phyloP scores from a whole-genome alignment of 35 echinoderm and acorn worm genomes.

The Heliocidaris erythrogramma region DNA sequence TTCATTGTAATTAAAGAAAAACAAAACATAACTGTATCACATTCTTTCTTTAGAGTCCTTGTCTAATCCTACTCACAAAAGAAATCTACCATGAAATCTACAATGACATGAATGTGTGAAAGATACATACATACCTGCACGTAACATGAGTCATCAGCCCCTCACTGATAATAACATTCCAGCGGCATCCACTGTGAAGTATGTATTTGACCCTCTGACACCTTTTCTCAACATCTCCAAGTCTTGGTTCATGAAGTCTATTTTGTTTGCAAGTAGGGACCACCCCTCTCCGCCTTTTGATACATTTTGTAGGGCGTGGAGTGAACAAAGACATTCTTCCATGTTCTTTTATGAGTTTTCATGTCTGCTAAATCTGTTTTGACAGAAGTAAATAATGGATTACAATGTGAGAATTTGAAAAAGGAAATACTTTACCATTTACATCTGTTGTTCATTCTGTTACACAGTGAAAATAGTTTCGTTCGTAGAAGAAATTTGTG shows the following conservation, averaged over 20 bases:
- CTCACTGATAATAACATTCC: neutral
- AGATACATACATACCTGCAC: neutral
- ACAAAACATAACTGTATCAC: no score
- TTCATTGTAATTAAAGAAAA: no score
- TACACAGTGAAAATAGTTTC: no score
- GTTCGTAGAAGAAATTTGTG: no score
- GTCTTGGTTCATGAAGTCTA: neutral
- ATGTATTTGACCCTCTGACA: neutral
- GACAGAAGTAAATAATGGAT: neutral
- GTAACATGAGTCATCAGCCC: neutral
- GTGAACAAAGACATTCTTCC: neutral
- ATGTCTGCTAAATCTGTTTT: neutral
- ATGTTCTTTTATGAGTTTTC: neutral
- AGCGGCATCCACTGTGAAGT: neutral
- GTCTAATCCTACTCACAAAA: no score
- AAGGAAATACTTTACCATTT: neutral
- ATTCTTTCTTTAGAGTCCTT: no score
- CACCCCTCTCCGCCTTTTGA: neutral
- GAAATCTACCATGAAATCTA: neutral
- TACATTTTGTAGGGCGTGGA: neutral
- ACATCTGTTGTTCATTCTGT: no score
- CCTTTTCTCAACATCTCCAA: neutral
- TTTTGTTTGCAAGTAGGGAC: neutral
- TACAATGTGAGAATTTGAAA: neutral
- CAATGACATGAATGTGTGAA: constrained; percentile 2